Evolutionary conservation across 1,140 invertebrate genomes (phyloP), one percentile per base, ranked within the genome.

Genomic region (Heliothis virescens): DNA sequence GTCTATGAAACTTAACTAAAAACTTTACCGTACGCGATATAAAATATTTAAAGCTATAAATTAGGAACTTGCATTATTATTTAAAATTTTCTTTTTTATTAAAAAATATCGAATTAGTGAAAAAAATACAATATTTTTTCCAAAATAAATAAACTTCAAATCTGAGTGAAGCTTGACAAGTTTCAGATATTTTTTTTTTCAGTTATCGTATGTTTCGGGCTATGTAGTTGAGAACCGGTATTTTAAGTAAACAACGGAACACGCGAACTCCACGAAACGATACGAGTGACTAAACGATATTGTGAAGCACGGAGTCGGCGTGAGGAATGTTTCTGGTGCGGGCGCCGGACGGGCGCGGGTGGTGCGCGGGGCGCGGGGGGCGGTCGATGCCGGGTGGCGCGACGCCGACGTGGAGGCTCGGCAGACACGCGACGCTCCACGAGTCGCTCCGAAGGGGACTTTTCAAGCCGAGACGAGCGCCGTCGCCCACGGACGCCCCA

Each of bases 381-480:
- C 79, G 85, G 87, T 81, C 75, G 86, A 78, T 80, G 86, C 67
- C 81, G 86, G 79, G 91, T 94, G 92, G 92, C 92, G 92, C 91
- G 92, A 93, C 89, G 92, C 85, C 91, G 88, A 94, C 92, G 92
- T 93, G 92, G 92, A 94, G 89, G 91, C 87, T 90, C 86, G 91
- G 81, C 90, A 83, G 91, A 93, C 91, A 92, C 90, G 90, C 91
- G 89, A 87, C 86, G 83, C 84, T 87, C 87, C 89, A 92, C 90
- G 89, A 90, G 74, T 83, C 74, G 69, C 77, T 53, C 82, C 87
- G 87, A 84, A 80, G 65, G 74, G 82, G 82, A 80, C 83, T 81
- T 62, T 72, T 80, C 16, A 18, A 34, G 50, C 79, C 15, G 53
- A 63, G n/a, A 47, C 34, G 34, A 65, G 41, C 60, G 72, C 2